Base-by-base conservation (phyloP, 2,888 invertebrate species). In the Drosophila robusta region DNA sequence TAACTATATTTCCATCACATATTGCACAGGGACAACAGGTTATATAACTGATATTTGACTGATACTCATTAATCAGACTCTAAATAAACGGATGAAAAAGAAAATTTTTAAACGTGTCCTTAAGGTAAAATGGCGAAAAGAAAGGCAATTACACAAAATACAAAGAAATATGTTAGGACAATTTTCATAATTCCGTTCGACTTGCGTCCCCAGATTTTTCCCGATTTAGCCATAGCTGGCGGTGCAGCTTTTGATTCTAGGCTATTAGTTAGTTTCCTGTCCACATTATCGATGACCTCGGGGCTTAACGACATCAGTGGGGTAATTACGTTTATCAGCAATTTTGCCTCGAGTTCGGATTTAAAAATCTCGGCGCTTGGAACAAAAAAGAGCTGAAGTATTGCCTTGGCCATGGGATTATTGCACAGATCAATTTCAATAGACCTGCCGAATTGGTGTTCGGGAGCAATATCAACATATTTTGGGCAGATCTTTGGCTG, bases 111-210 rank as follows among this genome's bases (percentile, higher is more conserved):
- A 14, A 45, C 4, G 8, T n/a, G 12, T 16, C 9, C 38, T 18
- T 61, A 50, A 3, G 26, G 14, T 4, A 39, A 1, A 26, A 56
- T 9, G 16, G 18, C 26, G 7, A 24, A 29, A 8, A 69, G 41
- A 7, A 42, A 46, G 14, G 38, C 38, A 56, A 70, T 26, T 14
- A 56, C 12, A 42, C 36, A 68, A 56, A 70, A 24, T 16, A 47
- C 9, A 70, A 69, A 3, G 18, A 70, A 68, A 56, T 56, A 70
- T 8, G 46, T 29, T 0, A 56, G 9, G 8, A 69, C 22, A 5
- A 52, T 11, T 38, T 29, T 42, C 8, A 62, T 14, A 0, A 39
- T 18, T 16, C 38, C 18, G 4, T 26, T 14, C 8, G 46, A 7
- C 1, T 6, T 16, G 29, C 9, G 24, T 0, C 16, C 5, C 14